phyloP scores from a whole-genome alignment of 1,140 invertebrate species.

The Tenebrio molitor region DNA sequence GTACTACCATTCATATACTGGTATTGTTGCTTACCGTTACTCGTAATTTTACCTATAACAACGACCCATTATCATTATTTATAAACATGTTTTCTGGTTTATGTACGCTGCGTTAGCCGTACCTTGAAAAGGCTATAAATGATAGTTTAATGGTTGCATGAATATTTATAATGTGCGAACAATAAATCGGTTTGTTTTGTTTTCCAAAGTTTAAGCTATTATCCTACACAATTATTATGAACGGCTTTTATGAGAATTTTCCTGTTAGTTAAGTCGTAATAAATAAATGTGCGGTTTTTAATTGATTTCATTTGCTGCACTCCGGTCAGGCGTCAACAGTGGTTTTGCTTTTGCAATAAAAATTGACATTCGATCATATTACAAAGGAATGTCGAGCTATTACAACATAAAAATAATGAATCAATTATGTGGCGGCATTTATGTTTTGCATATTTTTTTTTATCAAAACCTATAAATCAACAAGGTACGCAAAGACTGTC shows the following conservation, averaged over 20 bases:
- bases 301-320: too few species aligned
- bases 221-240: slow-evolving; percentile 8
- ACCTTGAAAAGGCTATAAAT: slow-evolving; percentile 15
- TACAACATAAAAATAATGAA: background rate
- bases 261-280: too few species aligned
- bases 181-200: slow-evolving; percentile 26
- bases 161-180: slow-evolving; percentile 22
- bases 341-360: slow-evolving; percentile 6
- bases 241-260: too few species aligned
- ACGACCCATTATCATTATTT: slow-evolving; percentile 10
- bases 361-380: background rate
- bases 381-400: slow-evolving; percentile 10
- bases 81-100: slow-evolving; percentile 22
- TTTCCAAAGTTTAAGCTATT: slow-evolving; percentile 7
- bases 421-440: slow-evolving; percentile 3
- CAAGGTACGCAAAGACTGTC: too few species aligned
- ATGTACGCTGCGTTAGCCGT: background rate
- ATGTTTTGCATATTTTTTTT: background rate
- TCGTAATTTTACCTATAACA: slow-evolving; percentile 30
- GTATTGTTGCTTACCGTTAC: slow-evolving; percentile 16
- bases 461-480: too few species aligned
- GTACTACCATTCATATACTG: slow-evolving; percentile 12
- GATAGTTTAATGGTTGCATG: slow-evolving; percentile 18
- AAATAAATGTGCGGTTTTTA: too few species aligned
- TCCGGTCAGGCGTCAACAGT: too few species aligned